Evolutionary conservation across 2,888 invertebrate genomes (phyloP), one percentile per base, ranked within the genome.

Genomic region (Thelaira solivaga): DNA sequence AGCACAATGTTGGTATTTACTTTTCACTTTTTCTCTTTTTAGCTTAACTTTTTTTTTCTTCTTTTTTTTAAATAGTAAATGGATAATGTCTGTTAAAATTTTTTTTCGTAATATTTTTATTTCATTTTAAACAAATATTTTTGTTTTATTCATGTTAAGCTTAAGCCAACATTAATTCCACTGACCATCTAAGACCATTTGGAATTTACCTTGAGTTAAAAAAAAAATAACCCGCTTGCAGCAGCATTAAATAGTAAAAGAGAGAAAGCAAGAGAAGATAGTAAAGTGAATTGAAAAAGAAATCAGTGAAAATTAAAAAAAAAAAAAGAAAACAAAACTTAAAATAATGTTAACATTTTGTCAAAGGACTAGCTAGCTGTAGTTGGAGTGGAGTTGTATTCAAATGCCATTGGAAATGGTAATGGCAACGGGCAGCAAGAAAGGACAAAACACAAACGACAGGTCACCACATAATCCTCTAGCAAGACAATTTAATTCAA

Each of bases 401-500:
- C n/a, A n/a, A n/a, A n/a, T n/a, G n/a, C n/a, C n/a, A n/a, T n/a
- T n/a, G n/a, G n/a, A n/a, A n/a, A n/a, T n/a, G n/a, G n/a, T n/a
- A n/a, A n/a, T n/a, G n/a, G n/a, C n/a, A n/a, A n/a, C n/a, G n/a
- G n/a, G n/a, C n/a, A n/a, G n/a, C n/a, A 13, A 39, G 53, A 45
- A 71, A 73, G 64, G 57, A 62, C n/a, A n/a, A n/a, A n/a, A 69
- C 74, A 78, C 39, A 78, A 78, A 78, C 65, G 78, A 78, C 78
- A 78, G 78, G 64, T 78, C 77, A 81, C 74, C 77, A 77, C 76
- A 69, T 80, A 76, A 80, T 80, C 78, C 80, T 36, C 68, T 69
- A 61, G 79, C 80, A 81, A 77, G 82, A 83, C 83, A 83, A 82
- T 83, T 83, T 83, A 83, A 83, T 82, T 83, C 83, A 83, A 83